These are phyloP conservation scores for Pituophis catenifer DNA, from an alignment of 2,113 vertebrate species.

Conservation along the genomic window DNA sequence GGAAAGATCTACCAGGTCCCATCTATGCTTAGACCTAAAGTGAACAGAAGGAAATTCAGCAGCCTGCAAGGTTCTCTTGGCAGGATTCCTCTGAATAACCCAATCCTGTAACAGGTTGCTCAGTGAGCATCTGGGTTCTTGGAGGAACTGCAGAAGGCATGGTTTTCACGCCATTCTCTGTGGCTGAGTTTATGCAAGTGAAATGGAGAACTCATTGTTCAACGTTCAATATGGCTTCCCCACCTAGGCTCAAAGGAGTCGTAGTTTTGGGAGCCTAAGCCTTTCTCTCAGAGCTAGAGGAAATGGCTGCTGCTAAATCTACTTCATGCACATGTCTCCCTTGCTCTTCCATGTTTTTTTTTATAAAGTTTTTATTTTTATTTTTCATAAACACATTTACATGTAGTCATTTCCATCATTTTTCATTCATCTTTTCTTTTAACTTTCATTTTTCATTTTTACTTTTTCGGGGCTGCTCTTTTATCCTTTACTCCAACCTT, in stretches of 20 bases:
- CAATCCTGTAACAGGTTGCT: neutral
- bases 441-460: too few species aligned
- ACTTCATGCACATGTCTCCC: too few species aligned
- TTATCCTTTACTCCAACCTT: too few species aligned
- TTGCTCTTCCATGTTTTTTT: neutral
- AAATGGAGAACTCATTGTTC: neutral
- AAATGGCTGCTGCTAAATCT: too few species aligned
- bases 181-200: neutral
- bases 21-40: neutral
- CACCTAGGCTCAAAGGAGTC: neutral
- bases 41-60: neutral
- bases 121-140: neutral
- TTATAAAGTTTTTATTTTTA: too few species aligned
- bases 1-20: neutral
- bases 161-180: neutral
- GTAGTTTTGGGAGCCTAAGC: neutral
- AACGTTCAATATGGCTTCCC: neutral
- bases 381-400: too few species aligned
- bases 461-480: too few species aligned
- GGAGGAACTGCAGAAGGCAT: neutral
- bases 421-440: too few species aligned
- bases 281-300: neutral
- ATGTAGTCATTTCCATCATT: too few species aligned
- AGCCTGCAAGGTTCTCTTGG: neutral
- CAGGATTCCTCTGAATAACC: neutral